Conservation (phyloP, 2,888 invertebrate species). For the Hipparchia semele region DNA sequence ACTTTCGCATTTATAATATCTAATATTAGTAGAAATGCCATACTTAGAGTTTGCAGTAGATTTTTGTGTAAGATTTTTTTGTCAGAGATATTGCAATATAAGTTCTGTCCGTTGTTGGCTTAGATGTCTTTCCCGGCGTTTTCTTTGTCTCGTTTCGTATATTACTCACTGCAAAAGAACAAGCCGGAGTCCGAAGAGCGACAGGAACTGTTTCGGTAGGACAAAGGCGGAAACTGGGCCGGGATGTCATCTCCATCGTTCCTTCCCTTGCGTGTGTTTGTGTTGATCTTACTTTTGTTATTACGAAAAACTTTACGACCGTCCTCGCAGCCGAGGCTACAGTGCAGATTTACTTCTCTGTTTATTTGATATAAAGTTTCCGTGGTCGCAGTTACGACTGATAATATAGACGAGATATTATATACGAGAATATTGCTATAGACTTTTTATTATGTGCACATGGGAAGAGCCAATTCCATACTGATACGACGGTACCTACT, state of each 20-base stretch:
- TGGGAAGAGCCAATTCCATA: too few species aligned
- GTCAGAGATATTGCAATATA: conserved; percentile 3
- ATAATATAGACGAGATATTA: neutral
- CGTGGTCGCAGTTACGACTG: conserved; percentile 16
- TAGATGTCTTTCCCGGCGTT: conserved; percentile 32
- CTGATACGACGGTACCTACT: too few species aligned
- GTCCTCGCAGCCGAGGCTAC: conserved; percentile 13
- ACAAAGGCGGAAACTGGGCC: conserved; percentile 68
- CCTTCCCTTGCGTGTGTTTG: conserved; percentile 23
- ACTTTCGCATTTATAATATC: too few species aligned
- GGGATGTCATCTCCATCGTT: conserved; percentile 40
- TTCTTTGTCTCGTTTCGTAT: conserved; percentile 34
- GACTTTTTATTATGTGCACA: neutral
- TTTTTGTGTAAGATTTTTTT: neutral
- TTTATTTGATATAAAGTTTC: conserved; percentile 25
- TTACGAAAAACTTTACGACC: conserved; percentile 28
- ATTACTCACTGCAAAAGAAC: conserved; percentile 29
- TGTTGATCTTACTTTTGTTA: conserved; percentile 27
- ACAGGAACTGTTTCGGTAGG: conserved; percentile 66
- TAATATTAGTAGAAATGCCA: too few species aligned
- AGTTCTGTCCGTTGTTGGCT: conserved; percentile 17
- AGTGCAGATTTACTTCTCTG: conserved; percentile 24
- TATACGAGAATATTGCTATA: neutral
- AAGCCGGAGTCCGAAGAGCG: conserved; percentile 36
- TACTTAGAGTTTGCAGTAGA: too few species aligned